Evolutionary conservation across 2,113 vertebrate genomes (phyloP).

Genomic region (Coregonus clupeaformis): DNA sequence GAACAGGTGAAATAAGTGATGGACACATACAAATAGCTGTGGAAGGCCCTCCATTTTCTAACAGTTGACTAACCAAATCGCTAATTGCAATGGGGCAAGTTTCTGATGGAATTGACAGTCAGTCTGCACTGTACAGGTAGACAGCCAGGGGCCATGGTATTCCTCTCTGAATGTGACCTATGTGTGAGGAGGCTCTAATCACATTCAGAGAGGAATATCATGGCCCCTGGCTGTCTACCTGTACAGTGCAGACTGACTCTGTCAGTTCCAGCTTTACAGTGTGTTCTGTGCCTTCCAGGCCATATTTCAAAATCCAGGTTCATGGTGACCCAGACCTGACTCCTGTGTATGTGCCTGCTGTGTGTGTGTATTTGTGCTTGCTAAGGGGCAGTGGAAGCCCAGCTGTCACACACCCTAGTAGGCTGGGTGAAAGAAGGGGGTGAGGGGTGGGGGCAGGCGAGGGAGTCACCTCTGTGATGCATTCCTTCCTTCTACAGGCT

Average conservation of each 20-base stretch:
- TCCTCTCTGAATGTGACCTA: conserved; percentile 6
- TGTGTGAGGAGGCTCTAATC: too few relatives aligned
- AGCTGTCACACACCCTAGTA: background rate
- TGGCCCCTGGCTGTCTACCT: background rate
- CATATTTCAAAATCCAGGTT: conserved; percentile 35
- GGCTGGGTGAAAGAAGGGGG: background rate
- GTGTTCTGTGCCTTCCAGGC: background rate
- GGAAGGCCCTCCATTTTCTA: too few relatives aligned
- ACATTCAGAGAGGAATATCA: background rate
- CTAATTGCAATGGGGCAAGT: too few relatives aligned
- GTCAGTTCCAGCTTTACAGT: background rate
- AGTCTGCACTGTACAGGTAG: conserved; percentile 12
- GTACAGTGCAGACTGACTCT: conserved; percentile 13
- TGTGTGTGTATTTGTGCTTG: background rate
- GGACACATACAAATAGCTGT: too few relatives aligned
- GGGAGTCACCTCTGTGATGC: conserved; percentile 32
- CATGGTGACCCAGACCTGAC: background rate
- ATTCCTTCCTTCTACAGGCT: conserved; percentile 41
- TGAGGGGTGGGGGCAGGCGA: too few relatives aligned
- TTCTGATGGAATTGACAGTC: background rate
- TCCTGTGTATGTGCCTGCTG: background rate
- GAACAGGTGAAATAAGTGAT: background rate
- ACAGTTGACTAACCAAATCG: too few relatives aligned
- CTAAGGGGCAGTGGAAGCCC: background rate
- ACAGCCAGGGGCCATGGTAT: too few relatives aligned